Base-by-base conservation (phyloP, 1,140 invertebrate genomes). In the Amyelois transitella region DNA sequence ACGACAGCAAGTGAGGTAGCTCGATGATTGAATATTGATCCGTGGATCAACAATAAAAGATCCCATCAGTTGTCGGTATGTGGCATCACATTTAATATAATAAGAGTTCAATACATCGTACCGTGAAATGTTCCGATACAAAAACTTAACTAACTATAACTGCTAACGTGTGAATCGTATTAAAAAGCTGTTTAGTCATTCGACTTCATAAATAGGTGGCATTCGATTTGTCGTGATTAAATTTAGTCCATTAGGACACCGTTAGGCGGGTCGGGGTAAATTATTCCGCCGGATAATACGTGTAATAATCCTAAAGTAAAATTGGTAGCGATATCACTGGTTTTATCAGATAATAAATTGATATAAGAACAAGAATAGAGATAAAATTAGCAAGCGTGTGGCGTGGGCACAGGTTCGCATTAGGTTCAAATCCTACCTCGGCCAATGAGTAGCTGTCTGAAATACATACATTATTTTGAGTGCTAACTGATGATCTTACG, bases 121-220 rank as follows among this genome's bases (percentile, higher is more conserved):
- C 85, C 85, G 85, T 88, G 83, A 88, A 88, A 88, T 84, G 82
- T 86, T 68, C 75, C 75, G 81, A 79, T 81, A 85, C 69, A 88
- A 88, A 86, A 86, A 88, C 80, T 88, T 83, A 84, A 86, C 81
- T 84, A 83, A 85, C 80, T 86, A 86, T 88, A 86, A 81, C 72
- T 66, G 75, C 75, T 75, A 81, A 88, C 85, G 82, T 88, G 85
- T 86, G 85, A 88, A 86, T 86, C 81, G 85, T 88, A 86, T 88
- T 88, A 88, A 86, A 88, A 88, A 88, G 73, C 53, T 86, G 85
- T 86, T 85, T 74, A 88, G 85, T 88, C 85, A 88, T 88, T 68
- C 81, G 75, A 61, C 80, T 82, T 85, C 81, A 85, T 88, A 85
- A 88, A 85, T 81, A 83, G 80, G 80, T 86, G 77, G 76, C 81